These are phyloP conservation scores for Paralichthys olivaceus DNA, from an alignment of 2,113 vertebrate genomes.

Conservation along the genomic window DNA sequence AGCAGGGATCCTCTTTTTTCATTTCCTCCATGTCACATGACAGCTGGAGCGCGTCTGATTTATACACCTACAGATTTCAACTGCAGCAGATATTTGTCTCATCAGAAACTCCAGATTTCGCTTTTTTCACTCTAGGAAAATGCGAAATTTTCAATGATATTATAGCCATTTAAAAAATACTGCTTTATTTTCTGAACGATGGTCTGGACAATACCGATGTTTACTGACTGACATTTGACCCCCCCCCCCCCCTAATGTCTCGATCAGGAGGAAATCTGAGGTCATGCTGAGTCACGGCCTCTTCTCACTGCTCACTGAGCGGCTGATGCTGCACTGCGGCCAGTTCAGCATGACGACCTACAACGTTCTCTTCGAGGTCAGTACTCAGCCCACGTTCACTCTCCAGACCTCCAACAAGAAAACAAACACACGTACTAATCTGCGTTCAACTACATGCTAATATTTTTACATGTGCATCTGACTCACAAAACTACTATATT, in stretches of 20 bases:
- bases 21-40: slow-evolving; percentile 50
- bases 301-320: slow-evolving; percentile 94
- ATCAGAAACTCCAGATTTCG: slow-evolving; percentile 6
- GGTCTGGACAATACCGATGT: slow-evolving; percentile 3
- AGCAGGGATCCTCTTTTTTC: slow-evolving; percentile 53
- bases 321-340: slow-evolving; percentile 92
- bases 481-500: neutral
- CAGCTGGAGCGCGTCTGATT: slow-evolving; percentile 37
- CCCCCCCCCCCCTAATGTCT: neutral
- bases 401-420: neutral
- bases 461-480: neutral
- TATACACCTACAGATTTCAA: neutral
- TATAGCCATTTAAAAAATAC: too few relatives aligned
- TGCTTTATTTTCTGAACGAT: neutral
- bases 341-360: slow-evolving; percentile 95
- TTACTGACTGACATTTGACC: slow-evolving; percentile 41
- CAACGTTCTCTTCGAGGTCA: slow-evolving; percentile 97
- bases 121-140: neutral
- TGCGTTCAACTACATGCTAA: neutral
- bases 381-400: slow-evolving; percentile 1
- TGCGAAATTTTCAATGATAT: neutral
- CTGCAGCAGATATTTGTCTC: slow-evolving; percentile 2
- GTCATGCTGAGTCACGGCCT: slow-evolving; percentile 95
- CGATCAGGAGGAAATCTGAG: slow-evolving; percentile 93
- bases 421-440: neutral